Conservation (phyloP, 2,888 invertebrate species). For the Macropis europaea region DNA sequence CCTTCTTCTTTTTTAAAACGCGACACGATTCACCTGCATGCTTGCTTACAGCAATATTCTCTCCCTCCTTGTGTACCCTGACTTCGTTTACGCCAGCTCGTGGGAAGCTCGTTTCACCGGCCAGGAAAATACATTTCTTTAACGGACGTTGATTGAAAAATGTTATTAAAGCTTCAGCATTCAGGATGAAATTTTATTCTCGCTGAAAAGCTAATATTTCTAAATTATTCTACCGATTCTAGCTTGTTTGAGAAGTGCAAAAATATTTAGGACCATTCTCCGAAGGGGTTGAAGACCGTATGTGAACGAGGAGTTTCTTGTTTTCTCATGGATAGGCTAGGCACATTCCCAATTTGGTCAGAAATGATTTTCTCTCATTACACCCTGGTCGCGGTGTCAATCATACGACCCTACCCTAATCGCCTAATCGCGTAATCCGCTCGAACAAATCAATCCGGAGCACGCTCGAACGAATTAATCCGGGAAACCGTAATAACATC, state of each 20-base stretch:
- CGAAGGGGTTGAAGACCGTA: no score
- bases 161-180: not conserved
- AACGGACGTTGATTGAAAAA: not conserved
- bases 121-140: not conserved
- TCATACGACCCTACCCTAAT: slow-evolving; percentile 63
- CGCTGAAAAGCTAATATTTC: no score
- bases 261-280: not conserved
- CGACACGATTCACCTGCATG: slow-evolving; percentile 37
- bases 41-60: slow-evolving; percentile 4
- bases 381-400: slow-evolving; percentile 64
- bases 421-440: slow-evolving; percentile 68
- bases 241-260: not conserved
- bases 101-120: not conserved
- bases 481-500: slow-evolving; percentile 36
- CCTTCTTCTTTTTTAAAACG: slow-evolving; percentile 30
- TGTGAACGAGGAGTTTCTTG: slow-evolving; percentile 15
- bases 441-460: slow-evolving; percentile 67
- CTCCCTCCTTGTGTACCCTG: not conserved
- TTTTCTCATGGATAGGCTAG: slow-evolving; percentile 43
- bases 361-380: slow-evolving; percentile 71
- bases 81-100: slow-evolving; percentile 5
- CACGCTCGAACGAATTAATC: slow-evolving; percentile 66
- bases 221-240: no score
- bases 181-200: no score
- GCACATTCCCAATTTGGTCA: slow-evolving; percentile 56